Base-by-base conservation (phyloP, 2,797 vertebrate genomes). In the Australoheros facetus region DNA sequence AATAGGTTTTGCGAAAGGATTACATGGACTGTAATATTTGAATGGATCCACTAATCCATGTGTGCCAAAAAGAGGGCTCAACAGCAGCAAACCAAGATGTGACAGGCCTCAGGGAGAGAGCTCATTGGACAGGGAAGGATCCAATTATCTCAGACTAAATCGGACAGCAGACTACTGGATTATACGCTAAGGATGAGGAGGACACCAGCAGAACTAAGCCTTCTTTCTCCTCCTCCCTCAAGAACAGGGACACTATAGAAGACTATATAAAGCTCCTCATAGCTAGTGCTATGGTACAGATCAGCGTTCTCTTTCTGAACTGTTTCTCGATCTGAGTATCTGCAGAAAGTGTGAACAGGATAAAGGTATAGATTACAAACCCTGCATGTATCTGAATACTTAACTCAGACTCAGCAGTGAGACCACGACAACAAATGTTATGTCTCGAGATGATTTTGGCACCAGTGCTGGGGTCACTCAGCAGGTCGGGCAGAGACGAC, bases 121-220 rank as follows among this genome's bases (percentile, higher is more conserved):
- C 87, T 86, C 77, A 92, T 81, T 93, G 91, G 91, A 81, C 73
- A 39, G 75, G 56, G 71, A 11, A 0, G 16, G 75, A 91, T 92
- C 91, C 91, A 93, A 92, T 93, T 92, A 93, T 82, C 79, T 81
- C 73, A 0, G 19, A 86, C 71, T 91, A 90, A 92, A 91, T 87
- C 78, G 14, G 82, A 82, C 37, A 86, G 74, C 59, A 62, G 75
- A 54, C 83, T 26, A 7, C 69, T 71, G 86, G 92, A 94, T 93
- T 91, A 94, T 84, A 79, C 54, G 13, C 78, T 75, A 19, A 56
- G 82, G 78, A 74, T 21, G 75, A 80, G 26, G 21, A 75, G 37
- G 73, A 79, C 23, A 71, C 39, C 69, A 19, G 66, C 39, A 83
- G 66, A 55, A 64, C 45, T 81, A 81, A 87, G 78, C 62, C 66